Evolutionary conservation across 37 sponge, comb jelly and placozoan genomes (phyloP).

Genomic region (Ephydatia muelleri): DNA sequence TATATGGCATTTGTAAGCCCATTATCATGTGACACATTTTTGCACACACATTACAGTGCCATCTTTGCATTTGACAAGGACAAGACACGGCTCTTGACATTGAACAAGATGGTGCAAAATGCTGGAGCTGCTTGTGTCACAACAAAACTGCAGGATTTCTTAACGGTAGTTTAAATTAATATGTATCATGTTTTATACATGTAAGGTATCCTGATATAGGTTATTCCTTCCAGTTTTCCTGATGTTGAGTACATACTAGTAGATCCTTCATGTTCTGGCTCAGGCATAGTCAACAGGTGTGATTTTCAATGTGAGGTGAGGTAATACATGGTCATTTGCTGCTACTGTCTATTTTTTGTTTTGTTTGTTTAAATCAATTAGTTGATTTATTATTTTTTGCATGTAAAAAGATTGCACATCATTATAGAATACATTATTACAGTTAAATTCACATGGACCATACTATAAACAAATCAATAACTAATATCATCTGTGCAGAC

Average conservation of each 20-base stretch:
- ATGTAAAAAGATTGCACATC: neutral
- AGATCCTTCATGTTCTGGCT: slow-evolving; percentile 98
- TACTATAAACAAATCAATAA: no score
- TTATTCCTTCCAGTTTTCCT: slow-evolving; percentile 39
- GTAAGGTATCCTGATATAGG: neutral
- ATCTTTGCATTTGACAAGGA: slow-evolving; percentile 90
- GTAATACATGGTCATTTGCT: neutral
- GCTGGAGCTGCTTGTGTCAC: slow-evolving; percentile 68
- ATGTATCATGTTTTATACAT: neutral
- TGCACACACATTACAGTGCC: slow-evolving; percentile 7
- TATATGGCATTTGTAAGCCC: neutral
- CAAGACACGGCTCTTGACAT: slow-evolving; percentile 29
- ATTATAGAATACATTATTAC: no score
- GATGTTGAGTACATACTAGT: slow-evolving; percentile 88
- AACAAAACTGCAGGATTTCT: slow-evolving; percentile 53
- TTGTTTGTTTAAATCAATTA: slow-evolving; percentile 1
- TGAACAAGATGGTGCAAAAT: slow-evolving; percentile 50
- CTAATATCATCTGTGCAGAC: no score
- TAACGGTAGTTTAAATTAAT: slow-evolving; percentile 45
- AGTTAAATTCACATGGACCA: no score
- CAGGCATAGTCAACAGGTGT: slow-evolving; percentile 76
- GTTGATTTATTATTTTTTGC: neutral
- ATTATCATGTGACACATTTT: neutral
- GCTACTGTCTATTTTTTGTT: neutral
- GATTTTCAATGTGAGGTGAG: slow-evolving; percentile 27